These are phyloP conservation scores for Cariama cristata DNA, from an alignment of 2,113 vertebrate genomes.

Conservation along the genomic window DNA sequence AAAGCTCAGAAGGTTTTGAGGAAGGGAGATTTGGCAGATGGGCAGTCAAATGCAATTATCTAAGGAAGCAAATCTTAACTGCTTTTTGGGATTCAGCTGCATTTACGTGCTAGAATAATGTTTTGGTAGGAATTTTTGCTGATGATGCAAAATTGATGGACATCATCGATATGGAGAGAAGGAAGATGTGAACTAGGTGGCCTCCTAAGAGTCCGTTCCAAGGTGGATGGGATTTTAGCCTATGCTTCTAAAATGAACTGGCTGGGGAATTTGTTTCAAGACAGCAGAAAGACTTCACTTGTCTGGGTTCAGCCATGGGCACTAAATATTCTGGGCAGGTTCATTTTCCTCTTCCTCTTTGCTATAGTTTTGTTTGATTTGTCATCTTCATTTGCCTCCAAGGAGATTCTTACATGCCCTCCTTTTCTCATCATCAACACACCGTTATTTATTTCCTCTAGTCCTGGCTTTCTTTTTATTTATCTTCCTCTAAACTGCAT, in stretches of 20 bases:
- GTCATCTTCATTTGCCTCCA: background rate
- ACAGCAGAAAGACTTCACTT: background rate
- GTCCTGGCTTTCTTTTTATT: background rate
- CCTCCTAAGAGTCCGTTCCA: too few relatives aligned
- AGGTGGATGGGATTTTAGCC: background rate
- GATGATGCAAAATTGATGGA: background rate
- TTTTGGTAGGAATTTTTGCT: background rate
- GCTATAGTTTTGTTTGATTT: background rate
- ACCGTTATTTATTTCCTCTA: background rate
- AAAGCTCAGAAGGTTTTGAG: background rate
- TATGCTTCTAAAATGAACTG: background rate
- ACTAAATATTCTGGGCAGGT: background rate
- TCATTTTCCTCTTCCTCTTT: background rate
- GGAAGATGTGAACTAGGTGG: background rate
- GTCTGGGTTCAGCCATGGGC: background rate
- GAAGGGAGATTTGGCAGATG: background rate
- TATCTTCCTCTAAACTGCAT: background rate
- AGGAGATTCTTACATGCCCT: background rate
- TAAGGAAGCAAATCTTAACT: background rate
- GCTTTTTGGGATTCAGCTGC: background rate
- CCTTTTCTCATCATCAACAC: background rate
- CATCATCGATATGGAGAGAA: background rate
- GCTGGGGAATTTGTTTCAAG: background rate
- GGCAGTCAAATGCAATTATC: background rate
- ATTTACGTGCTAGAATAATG: accelerated